phyloP scores from a whole-genome alignment of 2,888 invertebrate genomes.

The Spisula solida region DNA sequence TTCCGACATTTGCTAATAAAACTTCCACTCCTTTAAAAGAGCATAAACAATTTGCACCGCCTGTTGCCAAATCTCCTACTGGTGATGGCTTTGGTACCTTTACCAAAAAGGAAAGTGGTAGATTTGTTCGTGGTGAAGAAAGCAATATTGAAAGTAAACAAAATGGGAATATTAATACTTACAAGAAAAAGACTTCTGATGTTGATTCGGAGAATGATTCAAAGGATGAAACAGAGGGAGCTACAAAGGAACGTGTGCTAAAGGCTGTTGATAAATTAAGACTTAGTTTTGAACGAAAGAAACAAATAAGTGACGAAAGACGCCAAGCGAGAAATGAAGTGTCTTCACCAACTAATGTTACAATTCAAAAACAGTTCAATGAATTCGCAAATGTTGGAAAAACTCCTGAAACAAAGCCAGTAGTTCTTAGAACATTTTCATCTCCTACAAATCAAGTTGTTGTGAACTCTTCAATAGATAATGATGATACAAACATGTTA shows the following conservation, averaged over 20 bases:
- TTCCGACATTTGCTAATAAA: constrained; percentile 56
- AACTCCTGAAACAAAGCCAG: constrained; percentile 38
- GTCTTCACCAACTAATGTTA: constrained; percentile 37
- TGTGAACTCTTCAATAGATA: constrained; percentile 30
- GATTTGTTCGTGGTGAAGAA: constrained; percentile 60
- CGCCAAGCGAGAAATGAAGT: constrained; percentile 52
- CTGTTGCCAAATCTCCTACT: not conserved
- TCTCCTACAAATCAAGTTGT: constrained; percentile 54
- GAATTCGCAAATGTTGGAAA: constrained; percentile 41
- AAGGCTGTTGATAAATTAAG: constrained; percentile 64
- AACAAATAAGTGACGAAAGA: constrained; percentile 61
- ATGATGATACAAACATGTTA: constrained; percentile 16
- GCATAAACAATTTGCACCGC: constrained; percentile 43
- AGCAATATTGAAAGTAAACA: constrained; percentile 22
- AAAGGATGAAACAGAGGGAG: constrained; percentile 33
- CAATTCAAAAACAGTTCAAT: constrained; percentile 64
- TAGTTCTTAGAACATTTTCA: constrained; percentile 58
- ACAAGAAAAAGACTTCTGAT: not conserved
- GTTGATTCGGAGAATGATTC: constrained; percentile 26
- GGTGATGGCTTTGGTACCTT: constrained; percentile 35
- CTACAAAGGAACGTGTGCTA: constrained; percentile 63
- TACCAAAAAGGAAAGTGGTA: constrained; percentile 47
- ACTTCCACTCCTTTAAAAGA: constrained; percentile 63
- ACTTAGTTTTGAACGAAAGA: constrained; percentile 68
- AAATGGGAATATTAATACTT: not conserved